A percentile compares a stretch with the other conserved stretches of the same genome.
phyloP scores from a whole-genome alignment of 2,888 invertebrate genomes.

The Apoda limacodes region DNA sequence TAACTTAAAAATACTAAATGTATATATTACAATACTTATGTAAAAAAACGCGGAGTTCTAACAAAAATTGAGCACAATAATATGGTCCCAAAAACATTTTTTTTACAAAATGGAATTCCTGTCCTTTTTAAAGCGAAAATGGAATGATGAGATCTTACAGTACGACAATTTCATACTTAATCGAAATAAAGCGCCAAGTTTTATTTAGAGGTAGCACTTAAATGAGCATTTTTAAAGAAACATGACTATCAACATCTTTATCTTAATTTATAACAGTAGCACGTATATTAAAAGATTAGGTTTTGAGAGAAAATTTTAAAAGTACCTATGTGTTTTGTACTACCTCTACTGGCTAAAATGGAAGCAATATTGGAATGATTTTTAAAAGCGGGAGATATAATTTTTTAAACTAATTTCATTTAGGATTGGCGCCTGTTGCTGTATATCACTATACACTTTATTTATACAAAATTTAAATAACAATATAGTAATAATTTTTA shows the following conservation, averaged over 20 bases:
- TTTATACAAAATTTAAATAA: constrained; percentile 25
- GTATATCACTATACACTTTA: too few species aligned
- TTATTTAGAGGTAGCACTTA: too few species aligned
- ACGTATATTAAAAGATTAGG: neutral
- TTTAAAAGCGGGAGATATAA: constrained; percentile 33
- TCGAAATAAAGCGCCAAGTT: too few species aligned
- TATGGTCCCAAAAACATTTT: constrained; percentile 34
- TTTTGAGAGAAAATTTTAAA: neutral
- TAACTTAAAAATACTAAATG: constrained; percentile 30
- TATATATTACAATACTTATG: constrained; percentile 36
- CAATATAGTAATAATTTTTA: constrained; percentile 21
- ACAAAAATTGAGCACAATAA: constrained; percentile 38
- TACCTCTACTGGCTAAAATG: constrained; percentile 24
- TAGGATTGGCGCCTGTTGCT: constrained; percentile 41
- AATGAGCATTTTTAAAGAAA: too few species aligned
- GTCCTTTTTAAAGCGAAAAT: constrained; percentile 43
- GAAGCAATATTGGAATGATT: constrained; percentile 61
- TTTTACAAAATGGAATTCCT: constrained; percentile 20
- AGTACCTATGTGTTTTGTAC: constrained; percentile 6
- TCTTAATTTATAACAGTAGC: too few species aligned
- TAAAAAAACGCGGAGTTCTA: constrained; percentile 10
- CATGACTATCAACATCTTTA: too few species aligned
- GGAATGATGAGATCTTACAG: constrained; percentile 65
- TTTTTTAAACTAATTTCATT: constrained; percentile 19
- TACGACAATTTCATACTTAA: too few species aligned